phyloP scores from a whole-genome alignment of 53 echinoderm and acorn worm species.

The Zoroaster sp. region DNA sequence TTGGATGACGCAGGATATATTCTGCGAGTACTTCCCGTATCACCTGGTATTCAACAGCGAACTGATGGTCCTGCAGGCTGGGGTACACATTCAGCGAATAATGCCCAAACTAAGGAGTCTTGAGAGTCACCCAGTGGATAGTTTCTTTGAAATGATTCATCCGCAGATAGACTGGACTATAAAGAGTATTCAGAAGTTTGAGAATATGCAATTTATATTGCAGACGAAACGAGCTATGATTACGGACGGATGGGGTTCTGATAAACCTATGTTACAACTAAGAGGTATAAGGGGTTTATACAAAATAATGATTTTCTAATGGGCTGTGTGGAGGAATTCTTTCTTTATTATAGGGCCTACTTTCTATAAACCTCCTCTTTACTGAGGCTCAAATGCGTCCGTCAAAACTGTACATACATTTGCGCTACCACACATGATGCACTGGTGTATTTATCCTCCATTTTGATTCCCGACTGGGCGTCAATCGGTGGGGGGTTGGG shows the following conservation, averaged over 20 bases:
- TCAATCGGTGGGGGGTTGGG: too few relatives aligned
- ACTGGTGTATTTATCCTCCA: too few relatives aligned
- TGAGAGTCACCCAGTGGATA: slow-evolving; percentile 71
- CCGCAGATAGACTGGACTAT: slow-evolving; percentile 96
- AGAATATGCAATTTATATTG: slow-evolving; percentile 96
- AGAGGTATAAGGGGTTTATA: slow-evolving; percentile 64
- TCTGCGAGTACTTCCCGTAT: slow-evolving; percentile 96
- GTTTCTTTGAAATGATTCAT: slow-evolving; percentile 87
- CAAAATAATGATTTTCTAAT: too few relatives aligned
- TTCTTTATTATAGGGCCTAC: too few relatives aligned
- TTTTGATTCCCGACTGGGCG: too few relatives aligned
- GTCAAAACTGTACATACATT: too few relatives aligned
- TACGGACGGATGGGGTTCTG: slow-evolving; percentile 73
- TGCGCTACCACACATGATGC: too few relatives aligned
- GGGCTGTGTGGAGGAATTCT: too few relatives aligned
- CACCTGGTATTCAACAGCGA: slow-evolving; percentile 89
- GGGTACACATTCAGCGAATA: slow-evolving; percentile 91
- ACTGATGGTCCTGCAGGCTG: slow-evolving; percentile 79
- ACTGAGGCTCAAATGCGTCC: too few relatives aligned
- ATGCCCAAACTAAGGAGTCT: slow-evolving; percentile 75
- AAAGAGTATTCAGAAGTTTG: slow-evolving; percentile 87
- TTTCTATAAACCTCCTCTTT: too few relatives aligned
- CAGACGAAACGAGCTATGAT: slow-evolving; percentile 89
- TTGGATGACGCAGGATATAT: slow-evolving; percentile 90
- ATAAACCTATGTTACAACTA: slow-evolving; percentile 89